Base-by-base conservation (phyloP, 2,113 vertebrate species). In the Oreochromis aureus region DNA sequence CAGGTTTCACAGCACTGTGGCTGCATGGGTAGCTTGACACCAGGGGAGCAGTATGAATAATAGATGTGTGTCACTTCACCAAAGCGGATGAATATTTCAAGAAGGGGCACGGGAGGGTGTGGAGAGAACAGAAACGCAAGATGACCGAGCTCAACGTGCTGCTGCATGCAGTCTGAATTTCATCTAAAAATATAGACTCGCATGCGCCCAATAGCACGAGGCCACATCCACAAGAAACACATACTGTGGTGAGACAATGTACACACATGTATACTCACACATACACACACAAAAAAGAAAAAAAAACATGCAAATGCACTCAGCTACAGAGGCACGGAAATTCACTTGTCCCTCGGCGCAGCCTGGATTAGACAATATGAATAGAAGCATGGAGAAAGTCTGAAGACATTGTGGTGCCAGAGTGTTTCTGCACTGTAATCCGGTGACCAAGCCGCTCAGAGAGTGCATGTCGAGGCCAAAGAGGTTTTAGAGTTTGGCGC, bases 1-100 rank as follows among this genome's bases (percentile, higher is more conserved):
- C 88, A 86, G 93, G 85, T 89, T 79, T 78, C 83, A 86, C 86
- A 53, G 55, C 6, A 15, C 30, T 10, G 86, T 61, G 66, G 89
- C 83, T 85, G 84, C 81, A 83, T 55, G 71, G 54, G 86, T 48
- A 84, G 84, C 86, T 59, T 51, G 81, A 91, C 91, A 89, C 88
- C 87, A 66, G 71, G 82, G 89, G 87, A 80, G 34, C 87, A 18
- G 71, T 9, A 93, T 93, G 85, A 94, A 95, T 93, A 90, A 95
- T 93, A 85, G 83, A 95, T 92, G 89, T 82, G 81, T 91, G 93
- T 95, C 92, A 91, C 94, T 93, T 95, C 91, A 92, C 85, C 85
- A 83, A 39, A 86, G 84, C 16, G 15, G 41, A 89, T 93, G 86
- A 93, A 95, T 93, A 87, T 93, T 93, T 92, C 88, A 94, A 76